phyloP scores from a whole-genome alignment of 2,113 vertebrate species.

The Zosterops borbonicus region DNA sequence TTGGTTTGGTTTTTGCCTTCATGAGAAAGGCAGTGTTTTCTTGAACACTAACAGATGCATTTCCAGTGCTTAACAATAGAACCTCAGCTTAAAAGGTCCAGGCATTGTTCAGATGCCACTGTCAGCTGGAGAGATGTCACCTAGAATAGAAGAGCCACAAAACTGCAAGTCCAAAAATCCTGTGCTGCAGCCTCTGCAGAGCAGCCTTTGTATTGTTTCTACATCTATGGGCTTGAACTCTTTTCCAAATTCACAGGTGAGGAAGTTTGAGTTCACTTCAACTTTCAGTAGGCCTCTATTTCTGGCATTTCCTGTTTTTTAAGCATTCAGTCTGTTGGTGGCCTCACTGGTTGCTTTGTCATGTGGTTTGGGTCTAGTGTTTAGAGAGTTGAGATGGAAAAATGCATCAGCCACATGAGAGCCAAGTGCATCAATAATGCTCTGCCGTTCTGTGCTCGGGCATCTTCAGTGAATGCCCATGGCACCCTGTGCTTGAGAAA shows the following conservation, averaged over 20 bases:
- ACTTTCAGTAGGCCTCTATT: neutral
- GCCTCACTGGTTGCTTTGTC: neutral
- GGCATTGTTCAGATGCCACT: neutral
- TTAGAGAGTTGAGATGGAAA: neutral
- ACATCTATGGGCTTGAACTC: neutral
- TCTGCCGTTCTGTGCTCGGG: accelerated
- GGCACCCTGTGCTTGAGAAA: neutral
- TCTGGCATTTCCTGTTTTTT: neutral
- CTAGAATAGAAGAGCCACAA: neutral
- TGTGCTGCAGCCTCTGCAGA: neutral
- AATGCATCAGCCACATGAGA: neutral
- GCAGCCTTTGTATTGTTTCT: neutral
- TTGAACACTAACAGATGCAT: neutral
- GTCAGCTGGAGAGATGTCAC: neutral
- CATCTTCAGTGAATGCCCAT: neutral
- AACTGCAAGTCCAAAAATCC: neutral
- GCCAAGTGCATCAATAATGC: neutral
- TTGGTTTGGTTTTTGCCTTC: neutral
- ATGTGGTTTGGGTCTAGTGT: neutral
- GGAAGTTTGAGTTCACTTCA: neutral
- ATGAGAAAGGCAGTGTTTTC: neutral
- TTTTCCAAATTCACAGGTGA: neutral
- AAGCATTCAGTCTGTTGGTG: neutral
- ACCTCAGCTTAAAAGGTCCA: neutral
- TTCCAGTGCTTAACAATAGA: neutral